Percentiles rank a stretch among this genome's conserved stretches.
phyloP scores from a whole-genome alignment of 2,113 vertebrate genomes.

The Conger conger region DNA sequence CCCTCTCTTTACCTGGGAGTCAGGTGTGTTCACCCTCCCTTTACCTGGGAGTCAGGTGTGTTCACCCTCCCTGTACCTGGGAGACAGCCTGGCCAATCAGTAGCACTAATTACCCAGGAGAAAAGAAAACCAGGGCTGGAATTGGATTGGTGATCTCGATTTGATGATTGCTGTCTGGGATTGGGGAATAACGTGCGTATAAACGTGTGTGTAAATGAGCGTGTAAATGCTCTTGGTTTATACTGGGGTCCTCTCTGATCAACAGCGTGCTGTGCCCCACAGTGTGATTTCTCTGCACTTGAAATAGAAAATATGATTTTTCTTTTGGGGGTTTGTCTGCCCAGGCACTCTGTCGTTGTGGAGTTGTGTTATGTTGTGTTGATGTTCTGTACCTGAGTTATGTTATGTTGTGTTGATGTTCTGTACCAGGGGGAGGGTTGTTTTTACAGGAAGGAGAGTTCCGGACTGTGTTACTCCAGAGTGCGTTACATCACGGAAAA shows the following conservation, averaged over 20 bases:
- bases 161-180: too few species aligned
- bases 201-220: constrained; percentile 51
- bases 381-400: constrained; percentile 1
- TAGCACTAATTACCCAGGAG: too few species aligned
- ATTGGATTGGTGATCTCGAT: too few species aligned
- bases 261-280: constrained; percentile 45
- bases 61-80: too few species aligned
- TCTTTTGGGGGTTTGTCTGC: not conserved
- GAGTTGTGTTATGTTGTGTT: not conserved
- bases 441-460: not conserved
- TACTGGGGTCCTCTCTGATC: constrained; percentile 61
- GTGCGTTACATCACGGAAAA: constrained; percentile 42
- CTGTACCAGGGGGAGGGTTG: not conserved
- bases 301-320: not conserved
- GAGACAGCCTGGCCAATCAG: too few species aligned
- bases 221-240: constrained; percentile 55
- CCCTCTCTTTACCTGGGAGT: too few species aligned
- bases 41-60: too few species aligned
- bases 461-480: not conserved
- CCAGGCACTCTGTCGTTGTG: not conserved
- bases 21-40: too few species aligned
- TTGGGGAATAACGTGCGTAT: constrained; percentile 33
- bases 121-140: too few species aligned
- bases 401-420: not conserved
- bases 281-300: not conserved